Conservation (phyloP, 2,113 vertebrate genomes). For the Tamias sibiricus region DNA sequence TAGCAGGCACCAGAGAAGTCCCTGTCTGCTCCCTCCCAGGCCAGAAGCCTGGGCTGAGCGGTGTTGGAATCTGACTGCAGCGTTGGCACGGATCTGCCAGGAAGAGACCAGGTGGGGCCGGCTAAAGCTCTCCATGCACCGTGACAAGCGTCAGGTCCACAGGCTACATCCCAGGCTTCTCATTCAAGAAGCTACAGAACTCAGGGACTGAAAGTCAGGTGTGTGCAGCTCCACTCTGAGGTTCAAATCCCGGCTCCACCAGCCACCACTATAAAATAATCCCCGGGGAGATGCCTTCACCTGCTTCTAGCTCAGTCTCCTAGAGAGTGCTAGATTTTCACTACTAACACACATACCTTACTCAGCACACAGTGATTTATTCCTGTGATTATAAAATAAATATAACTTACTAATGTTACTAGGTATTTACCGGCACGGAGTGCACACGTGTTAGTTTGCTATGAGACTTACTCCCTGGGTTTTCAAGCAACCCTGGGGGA, state of each 20-base stretch:
- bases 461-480: background rate
- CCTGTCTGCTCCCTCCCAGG: background rate
- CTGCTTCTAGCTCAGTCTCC: background rate
- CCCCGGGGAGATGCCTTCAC: no score
- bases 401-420: background rate
- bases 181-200: background rate
- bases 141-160: rapidly evolving
- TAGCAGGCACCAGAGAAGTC: rapidly evolving
- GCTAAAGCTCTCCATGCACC: rapidly evolving
- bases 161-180: background rate
- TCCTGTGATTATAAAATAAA: background rate
- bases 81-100: rapidly evolving
- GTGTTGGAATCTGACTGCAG: no score
- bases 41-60: rapidly evolving
- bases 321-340: background rate
- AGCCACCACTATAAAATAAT: background rate
- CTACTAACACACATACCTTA: background rate
- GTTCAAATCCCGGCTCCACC: background rate
- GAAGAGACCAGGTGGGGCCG: background rate
- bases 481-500: background rate
- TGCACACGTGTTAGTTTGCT: background rate
- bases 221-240: background rate
- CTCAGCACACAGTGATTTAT: background rate
- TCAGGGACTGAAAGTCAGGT: background rate
- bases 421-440: background rate